These are phyloP conservation scores for Petrocephalus zakoni DNA, from an alignment of 2,113 vertebrate species.

Conservation along the genomic window DNA sequence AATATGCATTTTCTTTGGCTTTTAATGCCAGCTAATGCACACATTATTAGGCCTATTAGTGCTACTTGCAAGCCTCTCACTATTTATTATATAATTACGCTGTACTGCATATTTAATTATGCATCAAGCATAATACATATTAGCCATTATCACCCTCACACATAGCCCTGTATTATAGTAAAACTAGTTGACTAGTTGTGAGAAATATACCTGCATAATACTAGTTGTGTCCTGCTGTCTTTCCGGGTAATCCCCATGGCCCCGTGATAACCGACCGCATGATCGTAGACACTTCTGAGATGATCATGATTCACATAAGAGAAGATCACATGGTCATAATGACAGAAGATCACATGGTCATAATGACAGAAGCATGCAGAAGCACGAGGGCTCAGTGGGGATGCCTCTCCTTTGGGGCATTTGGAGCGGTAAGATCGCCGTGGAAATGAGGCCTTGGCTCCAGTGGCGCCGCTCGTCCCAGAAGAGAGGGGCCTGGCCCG, in stretches of 20 bases:
- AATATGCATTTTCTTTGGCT: not conserved
- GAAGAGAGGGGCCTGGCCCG: not conserved
- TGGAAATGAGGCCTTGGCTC: not conserved
- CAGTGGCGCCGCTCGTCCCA: too few relatives aligned
- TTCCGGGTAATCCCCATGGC: not conserved
- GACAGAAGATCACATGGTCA: not conserved
- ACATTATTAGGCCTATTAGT: slow-evolving; percentile 10
- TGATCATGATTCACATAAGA: not conserved
- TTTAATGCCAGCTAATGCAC: slow-evolving; percentile 7
- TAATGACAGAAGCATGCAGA: not conserved
- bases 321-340: not conserved
- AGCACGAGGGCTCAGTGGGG: not conserved
- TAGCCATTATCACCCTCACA: not conserved
- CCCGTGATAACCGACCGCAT: not conserved
- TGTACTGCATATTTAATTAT: not conserved
- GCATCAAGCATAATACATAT: not conserved
- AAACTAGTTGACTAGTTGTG: not conserved
- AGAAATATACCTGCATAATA: not conserved
- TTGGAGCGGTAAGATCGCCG: not conserved
- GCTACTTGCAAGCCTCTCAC: not conserved
- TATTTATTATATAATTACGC: slow-evolving; percentile 1
- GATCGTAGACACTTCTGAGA: not conserved
- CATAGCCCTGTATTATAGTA: not conserved
- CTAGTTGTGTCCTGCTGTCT: not conserved
- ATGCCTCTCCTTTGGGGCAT: not conserved